A percentile compares a stretch with the other conserved stretches of the same genome.
Evolutionary conservation across 2,888 invertebrate genomes (phyloP).

Genomic region (Unio pictorum): DNA sequence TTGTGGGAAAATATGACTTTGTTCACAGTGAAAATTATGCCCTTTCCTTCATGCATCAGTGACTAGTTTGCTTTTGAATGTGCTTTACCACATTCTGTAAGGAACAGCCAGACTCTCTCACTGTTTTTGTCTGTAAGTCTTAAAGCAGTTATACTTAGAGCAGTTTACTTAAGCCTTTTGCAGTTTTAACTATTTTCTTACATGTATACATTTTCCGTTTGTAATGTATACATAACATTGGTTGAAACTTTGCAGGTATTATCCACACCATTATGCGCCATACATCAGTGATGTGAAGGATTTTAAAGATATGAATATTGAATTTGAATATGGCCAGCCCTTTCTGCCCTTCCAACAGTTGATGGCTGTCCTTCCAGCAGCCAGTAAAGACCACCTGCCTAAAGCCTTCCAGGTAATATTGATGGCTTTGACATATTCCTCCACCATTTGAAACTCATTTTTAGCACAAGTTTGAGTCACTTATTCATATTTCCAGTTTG

Average conservation of each 20-base stretch:
- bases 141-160: no score
- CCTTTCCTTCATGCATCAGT: no score
- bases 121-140: no score
- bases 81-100: no score
- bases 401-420: constrained; percentile 81
- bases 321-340: constrained; percentile 87
- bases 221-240: not conserved
- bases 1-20: no score
- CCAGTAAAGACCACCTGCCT: constrained; percentile 94
- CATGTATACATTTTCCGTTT: not conserved
- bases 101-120: no score
- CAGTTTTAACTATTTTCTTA: no score
- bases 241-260: constrained; percentile 73
- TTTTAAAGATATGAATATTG: constrained; percentile 82
- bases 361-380: constrained; percentile 99
- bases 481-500: no score
- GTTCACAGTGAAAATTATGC: no score
- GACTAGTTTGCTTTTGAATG: no score
- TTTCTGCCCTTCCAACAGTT: constrained; percentile 96
- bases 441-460: constrained; percentile 68
- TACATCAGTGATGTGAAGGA: constrained; percentile 93
- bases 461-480: constrained; percentile 85
- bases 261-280: constrained; percentile 97
- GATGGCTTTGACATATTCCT: no score
- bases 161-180: no score